A percentile compares a stretch with the other conserved stretches of the same genome.
Conservation (phyloP, 2,797 vertebrate genomes). For the Gymnoscopelus microlampas region DNA sequence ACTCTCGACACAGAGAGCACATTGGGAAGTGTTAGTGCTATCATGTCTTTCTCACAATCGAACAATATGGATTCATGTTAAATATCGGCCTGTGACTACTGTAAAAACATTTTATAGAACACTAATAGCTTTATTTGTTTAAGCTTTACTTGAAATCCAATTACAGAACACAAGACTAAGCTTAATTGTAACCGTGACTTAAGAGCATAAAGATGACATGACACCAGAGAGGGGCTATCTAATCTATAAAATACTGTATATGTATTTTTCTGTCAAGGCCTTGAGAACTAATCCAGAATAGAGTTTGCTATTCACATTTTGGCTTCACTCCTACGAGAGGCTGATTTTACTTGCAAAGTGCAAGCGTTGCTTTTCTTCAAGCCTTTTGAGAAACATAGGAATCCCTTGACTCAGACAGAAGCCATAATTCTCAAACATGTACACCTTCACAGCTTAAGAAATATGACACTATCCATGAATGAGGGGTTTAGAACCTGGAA, state of each 20-base stretch:
- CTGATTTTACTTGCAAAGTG: conserved; percentile 23
- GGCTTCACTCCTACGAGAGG: not conserved
- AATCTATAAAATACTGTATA: conserved; percentile 2
- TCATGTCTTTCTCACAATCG: too few relatives aligned
- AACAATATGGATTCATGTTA: too few relatives aligned
- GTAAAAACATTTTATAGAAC: too few relatives aligned
- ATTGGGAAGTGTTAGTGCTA: too few relatives aligned
- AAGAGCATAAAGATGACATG: conserved; percentile 3
- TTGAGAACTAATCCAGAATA: conserved; percentile 14
- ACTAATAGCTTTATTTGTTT: too few relatives aligned
- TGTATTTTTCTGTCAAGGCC: conserved; percentile 12
- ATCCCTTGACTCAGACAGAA: conserved; percentile 20
- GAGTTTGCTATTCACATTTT: conserved; percentile 20
- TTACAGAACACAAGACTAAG: too few relatives aligned
- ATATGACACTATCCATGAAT: conserved; percentile 42
- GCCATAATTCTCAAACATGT: conserved; percentile 27
- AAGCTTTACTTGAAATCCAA: too few relatives aligned
- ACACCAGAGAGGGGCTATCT: conserved; percentile 18
- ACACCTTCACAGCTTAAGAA: conserved; percentile 41
- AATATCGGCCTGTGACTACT: too few relatives aligned
- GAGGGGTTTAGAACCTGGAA: conserved; percentile 56
- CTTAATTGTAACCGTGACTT: not conserved
- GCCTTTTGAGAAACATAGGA: conserved; percentile 25
- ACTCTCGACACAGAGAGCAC: too few relatives aligned
- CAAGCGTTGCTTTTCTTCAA: conserved; percentile 5